Evolutionary conservation across 2,797 vertebrate genomes (phyloP).

Genomic region (Myiothlypis chrysogaster): DNA sequence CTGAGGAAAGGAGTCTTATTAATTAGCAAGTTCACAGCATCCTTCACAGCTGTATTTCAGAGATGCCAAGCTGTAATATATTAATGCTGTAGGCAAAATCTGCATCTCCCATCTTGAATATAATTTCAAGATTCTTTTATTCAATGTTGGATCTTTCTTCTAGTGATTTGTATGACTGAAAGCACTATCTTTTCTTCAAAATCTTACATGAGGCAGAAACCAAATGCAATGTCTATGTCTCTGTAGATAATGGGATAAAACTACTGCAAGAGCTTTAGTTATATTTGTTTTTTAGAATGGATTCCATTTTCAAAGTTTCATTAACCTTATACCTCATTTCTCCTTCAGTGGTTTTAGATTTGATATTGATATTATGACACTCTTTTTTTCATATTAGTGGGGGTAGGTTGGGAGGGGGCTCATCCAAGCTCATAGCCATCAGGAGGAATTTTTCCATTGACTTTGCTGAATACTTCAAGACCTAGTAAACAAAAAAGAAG

Average conservation of each 20-base stretch:
- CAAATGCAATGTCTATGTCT: neutral
- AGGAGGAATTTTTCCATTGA: neutral
- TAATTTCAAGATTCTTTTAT: slow-evolving; percentile 3
- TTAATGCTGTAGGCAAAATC: neutral
- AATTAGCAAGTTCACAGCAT: slow-evolving; percentile 68
- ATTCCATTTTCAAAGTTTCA: slow-evolving; percentile 13
- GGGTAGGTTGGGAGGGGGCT: rapidly evolving
- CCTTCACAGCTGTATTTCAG: slow-evolving; percentile 64
- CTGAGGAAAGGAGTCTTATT: slow-evolving; percentile 50
- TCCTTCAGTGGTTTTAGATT: neutral
- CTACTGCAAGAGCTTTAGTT: neutral
- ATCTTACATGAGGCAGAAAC: neutral
- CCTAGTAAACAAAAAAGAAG: neutral
- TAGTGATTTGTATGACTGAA: slow-evolving; percentile 23
- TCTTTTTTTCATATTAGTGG: neutral
- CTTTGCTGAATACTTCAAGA: neutral
- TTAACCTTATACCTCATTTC: neutral
- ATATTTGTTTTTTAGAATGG: neutral
- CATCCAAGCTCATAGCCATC: neutral
- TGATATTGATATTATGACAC: neutral
- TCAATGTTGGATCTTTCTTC: neutral
- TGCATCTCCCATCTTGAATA: slow-evolving; percentile 13
- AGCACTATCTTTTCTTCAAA: neutral
- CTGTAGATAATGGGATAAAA: slow-evolving; percentile 10
- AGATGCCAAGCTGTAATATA: slow-evolving; percentile 42